Evolutionary conservation across 2,113 vertebrate genomes (phyloP).

Genomic region (Dendropsophus ebraccatus): DNA sequence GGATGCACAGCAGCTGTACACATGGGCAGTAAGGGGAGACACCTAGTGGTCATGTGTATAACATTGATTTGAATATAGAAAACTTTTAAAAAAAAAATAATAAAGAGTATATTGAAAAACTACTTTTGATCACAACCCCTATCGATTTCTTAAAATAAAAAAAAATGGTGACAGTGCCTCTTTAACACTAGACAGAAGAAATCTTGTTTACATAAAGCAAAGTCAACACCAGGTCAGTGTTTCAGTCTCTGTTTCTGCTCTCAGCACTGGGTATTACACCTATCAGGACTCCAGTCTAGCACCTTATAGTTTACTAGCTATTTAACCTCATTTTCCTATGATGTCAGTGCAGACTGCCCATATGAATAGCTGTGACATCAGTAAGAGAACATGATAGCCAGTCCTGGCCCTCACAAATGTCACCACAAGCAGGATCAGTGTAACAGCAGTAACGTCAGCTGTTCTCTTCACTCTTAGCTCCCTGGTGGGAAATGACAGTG

Average conservation of each 20-base stretch:
- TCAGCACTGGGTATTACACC: not conserved
- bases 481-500: not conserved
- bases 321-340: not conserved
- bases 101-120: too few species aligned
- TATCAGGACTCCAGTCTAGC: not conserved
- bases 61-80: too few species aligned
- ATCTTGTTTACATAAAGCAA: not conserved
- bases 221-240: not conserved
- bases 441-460: slow-evolving; percentile 47
- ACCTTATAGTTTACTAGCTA: not conserved
- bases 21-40: too few species aligned
- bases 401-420: slow-evolving; percentile 35
- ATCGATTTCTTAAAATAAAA: too few species aligned
- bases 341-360: not conserved
- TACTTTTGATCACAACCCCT: too few species aligned
- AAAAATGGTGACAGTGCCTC: too few species aligned
- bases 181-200: not conserved
- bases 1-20: too few species aligned
- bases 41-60: too few species aligned
- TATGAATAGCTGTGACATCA: slow-evolving; percentile 22
- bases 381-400: slow-evolving; percentile 16
- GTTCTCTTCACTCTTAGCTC: slow-evolving; percentile 40
- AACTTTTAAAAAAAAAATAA: too few species aligned
- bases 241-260: not conserved
- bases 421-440: slow-evolving; percentile 28